Conservation (phyloP, 2,113 vertebrate species). For the Oceanites oceanicus region DNA sequence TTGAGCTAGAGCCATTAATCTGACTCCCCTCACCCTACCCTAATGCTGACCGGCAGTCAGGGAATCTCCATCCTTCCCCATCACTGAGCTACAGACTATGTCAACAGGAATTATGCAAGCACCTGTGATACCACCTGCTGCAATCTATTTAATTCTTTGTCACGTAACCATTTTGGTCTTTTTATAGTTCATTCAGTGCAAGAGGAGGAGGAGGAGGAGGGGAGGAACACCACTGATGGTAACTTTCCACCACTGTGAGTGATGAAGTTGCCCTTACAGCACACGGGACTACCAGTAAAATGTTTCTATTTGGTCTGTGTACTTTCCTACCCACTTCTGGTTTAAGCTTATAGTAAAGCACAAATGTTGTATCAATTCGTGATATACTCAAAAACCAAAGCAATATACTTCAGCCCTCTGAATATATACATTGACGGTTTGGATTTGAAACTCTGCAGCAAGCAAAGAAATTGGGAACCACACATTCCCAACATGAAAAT, state of each 20-base stretch:
- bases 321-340: not conserved
- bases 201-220: not conserved
- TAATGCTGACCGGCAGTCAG: slow-evolving; percentile 36
- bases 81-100: not conserved
- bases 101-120: slow-evolving; percentile 46
- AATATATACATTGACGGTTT: not conserved
- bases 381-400: not conserved
- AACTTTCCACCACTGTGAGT: not conserved
- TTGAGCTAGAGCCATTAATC: slow-evolving; percentile 46
- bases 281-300: not conserved
- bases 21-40: slow-evolving; percentile 16
- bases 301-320: not conserved
- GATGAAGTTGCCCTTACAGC: not conserved
- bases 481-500: not conserved
- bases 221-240: not conserved
- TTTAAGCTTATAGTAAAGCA: not conserved
- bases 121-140: slow-evolving; percentile 33
- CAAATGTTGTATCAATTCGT: not conserved
- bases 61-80: slow-evolving; percentile 3
- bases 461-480: not conserved
- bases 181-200: slow-evolving; percentile 28
- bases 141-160: slow-evolving; percentile 53
- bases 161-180: slow-evolving; percentile 42
- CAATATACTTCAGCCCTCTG: not conserved
- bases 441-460: not conserved